Conservation (phyloP, 2,113 vertebrate species). For the Tetrax tetrax region DNA sequence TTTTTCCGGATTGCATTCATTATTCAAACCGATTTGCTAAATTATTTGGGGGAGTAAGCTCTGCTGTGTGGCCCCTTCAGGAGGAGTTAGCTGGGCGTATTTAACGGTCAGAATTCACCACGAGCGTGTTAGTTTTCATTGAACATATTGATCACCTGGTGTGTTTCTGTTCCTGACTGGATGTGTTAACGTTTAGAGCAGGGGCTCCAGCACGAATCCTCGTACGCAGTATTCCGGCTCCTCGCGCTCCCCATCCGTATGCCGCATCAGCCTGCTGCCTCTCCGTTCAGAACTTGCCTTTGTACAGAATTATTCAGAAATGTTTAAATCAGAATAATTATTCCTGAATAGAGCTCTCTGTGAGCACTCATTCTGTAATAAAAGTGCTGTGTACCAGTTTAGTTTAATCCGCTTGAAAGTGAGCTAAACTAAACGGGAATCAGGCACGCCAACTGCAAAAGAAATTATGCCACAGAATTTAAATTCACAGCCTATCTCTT, state of each 20-base stretch:
- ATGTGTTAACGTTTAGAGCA: not conserved
- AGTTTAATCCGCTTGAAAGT: conserved; percentile 63
- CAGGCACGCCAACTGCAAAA: conserved; percentile 17
- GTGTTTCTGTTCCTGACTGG: not conserved
- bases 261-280: conserved; percentile 4
- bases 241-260: conserved; percentile 19
- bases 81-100: not conserved
- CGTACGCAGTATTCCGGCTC: not conserved
- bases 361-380: conserved; percentile 59
- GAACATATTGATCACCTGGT: not conserved
- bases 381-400: conserved; percentile 58
- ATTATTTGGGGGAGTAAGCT: conserved; percentile 1
- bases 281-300: conserved; percentile 6
- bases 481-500: conserved; percentile 21
- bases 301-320: conserved; percentile 50
- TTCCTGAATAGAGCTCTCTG: conserved; percentile 55
- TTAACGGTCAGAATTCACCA: not conserved
- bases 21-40: conserved; percentile 34
- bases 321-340: conserved; percentile 67
- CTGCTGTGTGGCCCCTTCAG: not conserved
- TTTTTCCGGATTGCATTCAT: conserved; percentile 15
- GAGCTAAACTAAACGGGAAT: conserved; percentile 59
- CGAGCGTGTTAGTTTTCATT: not conserved
- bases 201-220: not conserved
- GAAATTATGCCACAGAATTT: conserved; percentile 26